Percentiles rank a stretch among this genome's conserved stretches.
phyloP scores from a whole-genome alignment of 2,113 vertebrate species.

The Lepisosteus oculatus region DNA sequence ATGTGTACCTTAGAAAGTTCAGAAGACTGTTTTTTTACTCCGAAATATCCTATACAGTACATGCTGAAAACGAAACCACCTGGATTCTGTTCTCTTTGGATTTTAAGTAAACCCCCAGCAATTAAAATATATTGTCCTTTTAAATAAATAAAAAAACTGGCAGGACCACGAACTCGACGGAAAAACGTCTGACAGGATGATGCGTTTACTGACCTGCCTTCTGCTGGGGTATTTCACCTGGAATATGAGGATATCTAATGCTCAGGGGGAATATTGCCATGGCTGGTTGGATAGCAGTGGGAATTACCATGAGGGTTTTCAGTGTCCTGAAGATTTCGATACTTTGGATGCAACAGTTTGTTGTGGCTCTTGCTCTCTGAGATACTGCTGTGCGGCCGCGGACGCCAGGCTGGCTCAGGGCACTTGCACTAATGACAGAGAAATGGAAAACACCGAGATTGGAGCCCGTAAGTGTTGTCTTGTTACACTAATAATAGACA shows the following conservation, averaged over 20 bases:
- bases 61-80: too few species aligned
- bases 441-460: conserved; percentile 70
- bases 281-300: conserved; percentile 87
- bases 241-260: conserved; percentile 68
- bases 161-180: neutral
- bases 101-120: too few species aligned
- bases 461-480: conserved; percentile 75
- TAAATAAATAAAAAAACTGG: neutral
- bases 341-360: conserved; percentile 87
- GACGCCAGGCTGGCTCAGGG: conserved; percentile 90
- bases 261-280: conserved; percentile 89
- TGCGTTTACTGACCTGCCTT: conserved; percentile 69
- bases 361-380: conserved; percentile 87
- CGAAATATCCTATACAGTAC: too few species aligned
- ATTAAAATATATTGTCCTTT: too few species aligned
- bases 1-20: too few species aligned
- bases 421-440: conserved; percentile 83
- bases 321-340: conserved; percentile 94
- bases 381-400: conserved; percentile 88
- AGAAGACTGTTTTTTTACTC: too few species aligned
- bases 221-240: conserved; percentile 74
- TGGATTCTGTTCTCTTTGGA: too few species aligned
- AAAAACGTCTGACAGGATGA: conserved; percentile 49
- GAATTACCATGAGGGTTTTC: conserved; percentile 87
- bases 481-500: neutral